A percentile compares a stretch with the other conserved stretches of the same genome.
These are phyloP conservation scores for Acanthosepion lycidas DNA, from an alignment of 2,888 invertebrate species.

Conservation along the genomic window DNA sequence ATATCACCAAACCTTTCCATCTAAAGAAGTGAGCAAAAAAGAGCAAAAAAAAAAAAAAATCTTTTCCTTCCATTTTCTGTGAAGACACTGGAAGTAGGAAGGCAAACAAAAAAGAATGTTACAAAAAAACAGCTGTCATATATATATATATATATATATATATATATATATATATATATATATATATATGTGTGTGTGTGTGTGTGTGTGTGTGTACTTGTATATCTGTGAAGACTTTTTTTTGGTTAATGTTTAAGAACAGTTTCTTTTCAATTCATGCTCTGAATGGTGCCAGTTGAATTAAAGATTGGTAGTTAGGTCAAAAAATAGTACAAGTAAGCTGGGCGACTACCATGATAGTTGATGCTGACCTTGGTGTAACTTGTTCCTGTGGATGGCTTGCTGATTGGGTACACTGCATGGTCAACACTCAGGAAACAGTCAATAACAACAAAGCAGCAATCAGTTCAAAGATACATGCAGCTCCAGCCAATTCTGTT, in stretches of 20 bases:
- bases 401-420: neutral
- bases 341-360: neutral
- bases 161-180: too few species aligned
- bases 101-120: neutral
- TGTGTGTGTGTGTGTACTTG: too few species aligned
- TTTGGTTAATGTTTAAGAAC: neutral
- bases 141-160: too few species aligned
- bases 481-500: slow-evolving; percentile 53
- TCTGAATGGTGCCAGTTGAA: neutral
- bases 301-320: neutral
- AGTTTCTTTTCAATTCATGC: neutral
- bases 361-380: neutral
- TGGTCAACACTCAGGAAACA: neutral
- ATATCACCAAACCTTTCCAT: too few species aligned
- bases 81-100: neutral
- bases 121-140: neutral
- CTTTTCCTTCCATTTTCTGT: neutral
- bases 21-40: neutral
- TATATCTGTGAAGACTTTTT: neutral
- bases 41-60: neutral
- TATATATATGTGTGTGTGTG: too few species aligned
- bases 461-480: slow-evolving; percentile 55
- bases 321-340: neutral
- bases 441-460: slow-evolving; percentile 54
- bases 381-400: neutral